A percentile compares a stretch with the other conserved stretches of the same genome.
Evolutionary conservation across 2,888 invertebrate species (phyloP).

Genomic region (Oxyteleia sp.): DNA sequence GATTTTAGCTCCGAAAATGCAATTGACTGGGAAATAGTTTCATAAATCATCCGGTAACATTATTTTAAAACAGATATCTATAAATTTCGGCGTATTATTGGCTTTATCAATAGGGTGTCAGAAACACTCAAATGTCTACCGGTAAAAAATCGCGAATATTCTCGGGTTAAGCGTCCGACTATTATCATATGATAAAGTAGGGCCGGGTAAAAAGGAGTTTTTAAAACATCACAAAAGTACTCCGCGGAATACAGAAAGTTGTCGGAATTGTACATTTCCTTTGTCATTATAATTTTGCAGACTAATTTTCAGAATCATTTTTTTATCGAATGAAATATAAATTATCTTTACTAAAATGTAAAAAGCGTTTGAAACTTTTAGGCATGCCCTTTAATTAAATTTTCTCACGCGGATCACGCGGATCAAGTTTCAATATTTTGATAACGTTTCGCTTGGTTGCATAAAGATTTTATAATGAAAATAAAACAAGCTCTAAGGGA

Average conservation of each 20-base stretch:
- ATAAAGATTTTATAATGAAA: too few relatives aligned
- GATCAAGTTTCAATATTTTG: too few relatives aligned
- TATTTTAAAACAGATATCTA: slow-evolving; percentile 62
- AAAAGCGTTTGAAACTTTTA: too few relatives aligned
- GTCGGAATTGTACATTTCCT: slow-evolving; percentile 40
- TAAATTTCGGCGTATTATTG: slow-evolving; percentile 57
- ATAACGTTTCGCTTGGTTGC: too few relatives aligned
- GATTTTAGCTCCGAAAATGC: slow-evolving; percentile 13
- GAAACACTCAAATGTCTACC: slow-evolving; percentile 44
- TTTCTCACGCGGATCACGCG: too few relatives aligned
- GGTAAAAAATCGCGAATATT: slow-evolving; percentile 52
- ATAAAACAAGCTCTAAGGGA: too few relatives aligned
- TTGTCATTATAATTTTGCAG: slow-evolving; percentile 49
- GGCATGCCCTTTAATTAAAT: too few relatives aligned
- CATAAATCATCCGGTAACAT: slow-evolving; percentile 48
- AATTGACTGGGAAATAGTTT: slow-evolving; percentile 29
- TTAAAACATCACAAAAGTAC: slow-evolving; percentile 59
- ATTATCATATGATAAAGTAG: slow-evolving; percentile 69
- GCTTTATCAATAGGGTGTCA: slow-evolving; percentile 65
- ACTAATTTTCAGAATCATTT: too few relatives aligned
- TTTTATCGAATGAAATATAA: too few relatives aligned
- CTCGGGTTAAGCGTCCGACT: slow-evolving; percentile 48
- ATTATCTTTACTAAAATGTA: too few relatives aligned
- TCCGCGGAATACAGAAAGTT: slow-evolving; percentile 41
- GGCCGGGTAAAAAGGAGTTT: slow-evolving; percentile 37